These are phyloP conservation scores for Anthoscopus minutus DNA, from an alignment of 2,113 vertebrate genomes.

Conservation along the genomic window DNA sequence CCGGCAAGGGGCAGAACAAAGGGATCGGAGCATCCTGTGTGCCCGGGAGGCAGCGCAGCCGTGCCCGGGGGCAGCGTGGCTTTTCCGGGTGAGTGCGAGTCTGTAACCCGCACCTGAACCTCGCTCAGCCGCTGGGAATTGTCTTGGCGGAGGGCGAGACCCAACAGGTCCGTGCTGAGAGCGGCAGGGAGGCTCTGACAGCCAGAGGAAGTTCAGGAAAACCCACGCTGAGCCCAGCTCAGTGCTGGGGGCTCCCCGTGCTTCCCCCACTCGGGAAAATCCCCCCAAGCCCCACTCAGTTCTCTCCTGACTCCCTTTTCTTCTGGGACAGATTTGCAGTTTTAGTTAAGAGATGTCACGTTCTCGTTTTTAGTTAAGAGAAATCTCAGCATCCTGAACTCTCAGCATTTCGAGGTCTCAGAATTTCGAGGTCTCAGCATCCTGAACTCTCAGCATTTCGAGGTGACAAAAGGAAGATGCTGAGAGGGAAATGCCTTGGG, in stretches of 20 bases:
- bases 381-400: background rate
- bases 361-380: no score
- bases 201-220: constrained; percentile 57
- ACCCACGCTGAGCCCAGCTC: background rate
- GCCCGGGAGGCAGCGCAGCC: background rate
- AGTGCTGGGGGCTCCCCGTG: background rate
- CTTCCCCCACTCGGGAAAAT: background rate
- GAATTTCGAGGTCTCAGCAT: no score
- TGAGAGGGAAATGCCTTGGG: background rate
- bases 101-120: constrained; percentile 72
- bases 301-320: background rate
- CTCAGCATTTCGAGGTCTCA: background rate
- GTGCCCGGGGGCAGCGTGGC: constrained; percentile 1
- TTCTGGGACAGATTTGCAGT: background rate
- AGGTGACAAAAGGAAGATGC: background rate
- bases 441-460: background rate
- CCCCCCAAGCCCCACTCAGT: background rate
- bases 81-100: constrained; percentile 59
- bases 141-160: constrained; percentile 62
- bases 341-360: background rate
- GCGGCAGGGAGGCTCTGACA: constrained; percentile 41
- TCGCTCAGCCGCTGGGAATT: constrained; percentile 65
- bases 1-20: background rate
- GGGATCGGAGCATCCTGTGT: no score
- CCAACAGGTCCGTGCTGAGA: constrained; percentile 56